Base-by-base conservation (phyloP, 2,888 invertebrate species). In the Pilophorus perplexus region DNA sequence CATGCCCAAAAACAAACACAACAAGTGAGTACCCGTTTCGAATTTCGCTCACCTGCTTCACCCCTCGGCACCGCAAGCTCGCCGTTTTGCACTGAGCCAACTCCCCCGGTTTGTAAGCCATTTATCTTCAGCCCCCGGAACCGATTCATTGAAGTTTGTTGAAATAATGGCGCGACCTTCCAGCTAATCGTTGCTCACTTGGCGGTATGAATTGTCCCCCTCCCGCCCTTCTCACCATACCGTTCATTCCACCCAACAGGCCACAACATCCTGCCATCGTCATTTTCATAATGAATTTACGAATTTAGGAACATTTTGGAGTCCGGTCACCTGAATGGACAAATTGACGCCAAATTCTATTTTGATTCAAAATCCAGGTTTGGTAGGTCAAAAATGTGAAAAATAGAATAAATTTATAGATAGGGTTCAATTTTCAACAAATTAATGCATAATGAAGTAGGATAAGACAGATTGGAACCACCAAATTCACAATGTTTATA, bases 111-210 rank as follows among this genome's bases (percentile, higher is more conserved):
- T 8, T 33, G 52, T 14, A 23, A 14, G 52, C 52, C 28, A 12
- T 40, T 16, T 5, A n/a, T 25, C 16, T 42, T 59, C 59, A 20
- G 20, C 59, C 59, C 42, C 62, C 46, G 62, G 62, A 62, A 48
- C 62, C 33, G 33, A 48, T 62, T 59, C 42, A 44, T 59, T 59
- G 23, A 44, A 14, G 59, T 22, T 33, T n/a, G 37, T 62, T 62
- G 23, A 62, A 46, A 62, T 46, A 46, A 46, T 62, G 28, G 27
- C 62, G 62, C 46, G 62, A 33, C 62, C 62, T 62, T 62, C 62
- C 12, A 10, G 33, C 27, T 48, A 62, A 62, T 62, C 40, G 28
- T 28, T 33, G 27, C 16, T 33, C 48, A 62, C 62, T 48, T 48
- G 62, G 4, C 20, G 1, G 46, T 28, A 28, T 28, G 14, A 27